Evolutionary conservation across 1,140 invertebrate species (phyloP), one percentile per base, ranked within the genome.

Genomic region (Zaprionus inermis): DNA sequence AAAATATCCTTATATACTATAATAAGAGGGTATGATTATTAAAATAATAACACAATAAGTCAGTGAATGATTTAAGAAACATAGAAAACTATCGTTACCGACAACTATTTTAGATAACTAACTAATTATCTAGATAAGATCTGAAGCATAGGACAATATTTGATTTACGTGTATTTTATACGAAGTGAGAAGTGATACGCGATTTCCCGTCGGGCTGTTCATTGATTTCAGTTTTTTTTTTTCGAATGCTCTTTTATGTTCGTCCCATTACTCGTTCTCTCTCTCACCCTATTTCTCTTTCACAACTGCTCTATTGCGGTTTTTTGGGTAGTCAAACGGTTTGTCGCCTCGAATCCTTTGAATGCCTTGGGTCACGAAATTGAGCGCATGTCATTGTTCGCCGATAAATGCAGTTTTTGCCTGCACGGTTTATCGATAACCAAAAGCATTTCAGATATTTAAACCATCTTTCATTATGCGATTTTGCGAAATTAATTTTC

Each of bases 271-370:
- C 9, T 49, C 18, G 2, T 2, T 18, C 18, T 18, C 1, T 5
- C 44, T 22, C 3, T 11, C 7, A 0, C 10, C 5, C 18, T 64
- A 28, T 49, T n/a, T 61, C 52, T 51, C 14, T 28, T 22, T 12
- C 18, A 10, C 4, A 20, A 10, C 18, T 10, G 3, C 20, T 9
- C 44, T 49, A 11, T 22, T 49, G 44, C 22, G 10, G 16, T 12
- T 49, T 46, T 49, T 49, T 49, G 16, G 44, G 44, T 49, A 18
- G 44, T 49, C 44, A 49, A 49, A 49, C 44, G 44, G 18, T 49
- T 22, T 49, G 10, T 12, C 44, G 44, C 44, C 44, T 49, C 44
- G 44, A 49, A 22, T 20, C 18, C 44, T 20, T 49, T 49, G 18
- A 49, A 49, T 22, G 18, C 44, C 20, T 49, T 49, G 18, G 18